These are phyloP conservation scores for Mustela erminea DNA, from an alignment of 2,797 vertebrate genomes.

Conservation along the genomic window DNA sequence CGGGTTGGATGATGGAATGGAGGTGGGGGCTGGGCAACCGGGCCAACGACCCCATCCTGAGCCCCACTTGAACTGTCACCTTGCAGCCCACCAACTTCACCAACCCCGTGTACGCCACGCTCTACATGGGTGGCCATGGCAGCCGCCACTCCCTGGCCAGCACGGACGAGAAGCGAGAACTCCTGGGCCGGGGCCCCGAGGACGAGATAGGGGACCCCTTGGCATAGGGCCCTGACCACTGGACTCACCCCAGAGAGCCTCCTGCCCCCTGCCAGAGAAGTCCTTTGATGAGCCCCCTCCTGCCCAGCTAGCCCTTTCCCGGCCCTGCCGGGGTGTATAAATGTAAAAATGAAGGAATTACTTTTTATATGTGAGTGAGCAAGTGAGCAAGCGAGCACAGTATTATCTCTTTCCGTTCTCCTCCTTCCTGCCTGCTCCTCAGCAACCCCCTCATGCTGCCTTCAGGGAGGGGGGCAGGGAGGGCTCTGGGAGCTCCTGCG, in stretches of 20 bases:
- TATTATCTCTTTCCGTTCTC: conserved; percentile 91
- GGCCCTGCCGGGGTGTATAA: conserved; percentile 93
- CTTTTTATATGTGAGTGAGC: conserved; percentile 97
- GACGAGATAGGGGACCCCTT: conserved; percentile 96
- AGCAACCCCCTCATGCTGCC: conserved; percentile 72
- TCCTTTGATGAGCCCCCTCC: conserved; percentile 60
- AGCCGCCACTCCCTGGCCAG: conserved; percentile 98
- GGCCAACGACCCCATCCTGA: neutral
- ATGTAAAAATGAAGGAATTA: conserved; percentile 99
- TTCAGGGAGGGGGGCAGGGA: conserved; percentile 66
- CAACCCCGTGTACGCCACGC: conserved; percentile 97
- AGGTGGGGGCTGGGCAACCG: fast-evolving
- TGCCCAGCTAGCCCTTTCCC: conserved; percentile 80
- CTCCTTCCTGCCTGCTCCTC: conserved; percentile 93
- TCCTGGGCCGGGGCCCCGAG: conserved; percentile 93
- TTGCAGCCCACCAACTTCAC: conserved; percentile 98
- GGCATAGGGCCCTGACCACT: conserved; percentile 89
- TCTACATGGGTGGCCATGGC: conserved; percentile 98
- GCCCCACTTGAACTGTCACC: neutral
- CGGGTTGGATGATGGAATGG: fast-evolving
- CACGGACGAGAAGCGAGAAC: conserved; percentile 98
- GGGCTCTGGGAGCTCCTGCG: conserved; percentile 63
- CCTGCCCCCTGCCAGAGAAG: conserved; percentile 60
- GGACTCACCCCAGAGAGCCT: conserved; percentile 63
- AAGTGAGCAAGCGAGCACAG: conserved; percentile 88